A percentile compares a stretch with the other conserved stretches of the same genome.
phyloP scores from a whole-genome alignment of 2,797 vertebrate species.

The Diplodus sargus region DNA sequence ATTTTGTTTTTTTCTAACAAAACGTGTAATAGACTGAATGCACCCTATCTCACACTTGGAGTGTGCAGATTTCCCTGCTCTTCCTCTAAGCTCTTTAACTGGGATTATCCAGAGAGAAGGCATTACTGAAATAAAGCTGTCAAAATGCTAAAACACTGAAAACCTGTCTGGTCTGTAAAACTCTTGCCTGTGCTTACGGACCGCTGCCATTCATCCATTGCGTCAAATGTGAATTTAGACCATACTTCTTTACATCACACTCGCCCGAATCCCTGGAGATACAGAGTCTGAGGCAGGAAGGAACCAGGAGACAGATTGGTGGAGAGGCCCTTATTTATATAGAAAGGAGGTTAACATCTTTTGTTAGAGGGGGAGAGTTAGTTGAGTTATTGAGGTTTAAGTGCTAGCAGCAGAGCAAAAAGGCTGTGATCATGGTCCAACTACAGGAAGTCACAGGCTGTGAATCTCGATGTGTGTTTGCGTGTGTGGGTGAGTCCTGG shows the following conservation, averaged over 20 bases:
- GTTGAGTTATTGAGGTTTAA: conserved; percentile 39
- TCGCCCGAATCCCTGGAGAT: conserved; percentile 20
- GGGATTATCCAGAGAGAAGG: conserved; percentile 68
- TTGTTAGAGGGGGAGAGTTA: conserved; percentile 50
- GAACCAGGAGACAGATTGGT: conserved; percentile 23
- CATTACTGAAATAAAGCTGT: conserved; percentile 66
- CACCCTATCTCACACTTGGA: conserved; percentile 42
- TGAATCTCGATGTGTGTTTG: conserved; percentile 58
- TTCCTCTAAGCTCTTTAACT: conserved; percentile 70
- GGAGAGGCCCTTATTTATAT: conserved; percentile 46
- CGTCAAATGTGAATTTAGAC: conserved; percentile 1
- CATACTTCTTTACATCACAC: conserved; percentile 36
- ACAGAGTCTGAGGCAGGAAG: conserved; percentile 23
- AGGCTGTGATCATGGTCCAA: conserved; percentile 65
- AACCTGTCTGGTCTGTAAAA: conserved; percentile 28
- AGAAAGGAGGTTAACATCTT: conserved; percentile 52
- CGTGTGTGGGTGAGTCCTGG: conserved; percentile 51
- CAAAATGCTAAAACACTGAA: conserved; percentile 60
- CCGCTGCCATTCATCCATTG: neutral
- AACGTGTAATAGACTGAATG: conserved; percentile 27
- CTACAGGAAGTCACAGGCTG: conserved; percentile 73
- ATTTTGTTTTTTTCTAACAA: conserved; percentile 24
- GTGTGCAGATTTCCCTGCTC: conserved; percentile 49
- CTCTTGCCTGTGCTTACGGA: neutral
- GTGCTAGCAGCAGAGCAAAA: conserved; percentile 51